These are phyloP conservation scores for Manduca sexta DNA, from an alignment of 1,140 invertebrate species.

Conservation along the genomic window DNA sequence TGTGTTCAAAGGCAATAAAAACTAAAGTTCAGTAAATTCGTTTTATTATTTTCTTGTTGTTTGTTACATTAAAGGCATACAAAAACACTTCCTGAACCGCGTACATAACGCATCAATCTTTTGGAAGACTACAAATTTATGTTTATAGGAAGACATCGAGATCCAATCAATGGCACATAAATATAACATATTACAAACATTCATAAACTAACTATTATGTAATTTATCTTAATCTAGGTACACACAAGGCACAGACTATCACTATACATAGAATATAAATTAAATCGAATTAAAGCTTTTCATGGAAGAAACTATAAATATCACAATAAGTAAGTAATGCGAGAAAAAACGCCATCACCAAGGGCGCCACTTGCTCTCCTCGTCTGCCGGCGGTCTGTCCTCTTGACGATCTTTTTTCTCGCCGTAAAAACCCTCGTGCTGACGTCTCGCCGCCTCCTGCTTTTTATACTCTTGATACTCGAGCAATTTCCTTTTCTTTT, in stretches of 20 bases:
- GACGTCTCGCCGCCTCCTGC: conserved; percentile 59
- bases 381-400: conserved; percentile 42
- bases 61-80: not conserved
- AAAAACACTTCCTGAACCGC: not conserved
- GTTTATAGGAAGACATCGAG: conserved; percentile 54
- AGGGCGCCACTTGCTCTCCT: conserved; percentile 57
- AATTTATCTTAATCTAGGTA: conserved; percentile 15
- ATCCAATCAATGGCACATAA: conserved; percentile 62
- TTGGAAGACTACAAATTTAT: conserved; percentile 20
- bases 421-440: conserved; percentile 55
- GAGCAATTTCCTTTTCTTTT: conserved; percentile 70
- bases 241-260: conserved; percentile 25
- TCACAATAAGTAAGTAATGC: conserved; percentile 41
- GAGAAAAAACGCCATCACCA: conserved; percentile 34
- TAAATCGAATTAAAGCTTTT: conserved; percentile 71
- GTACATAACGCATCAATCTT: conserved; percentile 2
- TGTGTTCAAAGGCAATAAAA: too few species aligned
- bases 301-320: conserved; percentile 62
- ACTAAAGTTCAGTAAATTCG: too few species aligned
- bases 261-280: conserved; percentile 31
- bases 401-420: conserved; percentile 42
- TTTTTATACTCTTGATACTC: conserved; percentile 70
- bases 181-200: conserved; percentile 8
- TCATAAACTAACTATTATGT: not conserved
- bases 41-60: too few species aligned